Percentiles rank a stretch among this genome's conserved stretches.
These are phyloP conservation scores for Amphipyra berbera DNA, from an alignment of 2,888 invertebrate genomes.

Conservation along the genomic window DNA sequence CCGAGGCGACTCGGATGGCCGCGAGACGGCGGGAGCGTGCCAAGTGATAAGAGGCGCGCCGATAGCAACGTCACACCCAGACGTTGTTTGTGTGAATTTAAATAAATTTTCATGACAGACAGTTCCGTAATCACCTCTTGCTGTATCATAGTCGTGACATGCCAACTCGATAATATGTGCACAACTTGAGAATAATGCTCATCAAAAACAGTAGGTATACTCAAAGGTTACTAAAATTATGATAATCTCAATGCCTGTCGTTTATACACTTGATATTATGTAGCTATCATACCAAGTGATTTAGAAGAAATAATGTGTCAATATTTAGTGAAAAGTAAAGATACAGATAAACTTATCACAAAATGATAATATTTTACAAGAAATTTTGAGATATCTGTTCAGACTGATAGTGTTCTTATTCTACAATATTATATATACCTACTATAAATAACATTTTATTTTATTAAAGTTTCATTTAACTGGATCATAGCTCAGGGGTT, in stretches of 20 bases:
- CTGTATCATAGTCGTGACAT: slow-evolving; percentile 82
- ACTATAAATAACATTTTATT: too few relatives aligned
- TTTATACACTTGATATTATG: slow-evolving; percentile 11
- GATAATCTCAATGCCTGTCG: slow-evolving; percentile 25
- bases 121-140: slow-evolving; percentile 89
- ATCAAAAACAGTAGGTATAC: slow-evolving; percentile 61
- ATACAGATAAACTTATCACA: slow-evolving; percentile 20
- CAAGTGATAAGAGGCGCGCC: slow-evolving; percentile 90
- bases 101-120: slow-evolving; percentile 90
- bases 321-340: slow-evolving; percentile 3
- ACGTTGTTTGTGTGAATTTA: slow-evolving; percentile 90
- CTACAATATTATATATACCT: too few relatives aligned
- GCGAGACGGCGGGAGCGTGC: slow-evolving; percentile 88
- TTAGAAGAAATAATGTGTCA: slow-evolving; percentile 8
- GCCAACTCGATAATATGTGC: slow-evolving; percentile 78
- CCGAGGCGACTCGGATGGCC: slow-evolving; percentile 79
- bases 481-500: too few relatives aligned
- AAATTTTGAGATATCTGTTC: background rate
- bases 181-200: slow-evolving; percentile 63
- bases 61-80: slow-evolving; percentile 90
- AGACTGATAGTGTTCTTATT: background rate
- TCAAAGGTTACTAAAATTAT: slow-evolving; percentile 21
- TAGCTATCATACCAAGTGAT: background rate
- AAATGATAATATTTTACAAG: slow-evolving; percentile 20
- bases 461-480: too few relatives aligned